Evolutionary conservation across 2,113 vertebrate genomes (phyloP), one percentile per base, ranked within the genome.

Genomic region (Nyctibius bracteatus): DNA sequence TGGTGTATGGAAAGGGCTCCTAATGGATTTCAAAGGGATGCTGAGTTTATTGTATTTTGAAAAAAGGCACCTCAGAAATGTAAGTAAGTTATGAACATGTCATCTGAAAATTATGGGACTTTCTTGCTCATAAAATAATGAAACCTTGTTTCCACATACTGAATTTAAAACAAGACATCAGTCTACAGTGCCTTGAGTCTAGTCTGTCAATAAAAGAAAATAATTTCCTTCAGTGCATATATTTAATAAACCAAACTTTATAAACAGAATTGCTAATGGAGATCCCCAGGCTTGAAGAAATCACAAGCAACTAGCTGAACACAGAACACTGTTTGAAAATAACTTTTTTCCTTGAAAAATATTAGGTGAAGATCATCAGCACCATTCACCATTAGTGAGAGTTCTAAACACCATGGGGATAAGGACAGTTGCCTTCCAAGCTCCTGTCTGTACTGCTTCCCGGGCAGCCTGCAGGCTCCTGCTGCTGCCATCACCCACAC

Each of bases 191-290:
- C 24, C 72, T 83, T 92, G 83, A 94, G 80, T 93, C 79, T 95
- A 89, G 81, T 81, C 66, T 96, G 82, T 30, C 55, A 97, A 96
- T 96, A 88, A 83, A 97, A 91, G 55, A 81, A 97, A 94, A 94
- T 89, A 0, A 97, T 97, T 97, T 96, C 88, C 92, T 92, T 94
- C 84, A 87, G 95, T 96, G 91, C 22, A 66, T 93, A 95, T 92
- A 96, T 96, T 97, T 97, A 96, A 97, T 97, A 97, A 95, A 94
- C 49, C 95, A 94, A 96, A 94, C 57, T 75, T 12, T 89, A 81
- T 89, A 95, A 91, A 77, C 23, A 96, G 73, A 97, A 94, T 94
- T 95, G 52, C 43, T 96, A 94, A 94, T 92, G 85, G 94, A 97
- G 71, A 92, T 96, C 57, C 24, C 54, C 78, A 92, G 77, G 44